Evolutionary conservation across 2,113 vertebrate species (phyloP).

Genomic region (Hiodon alosoides): DNA sequence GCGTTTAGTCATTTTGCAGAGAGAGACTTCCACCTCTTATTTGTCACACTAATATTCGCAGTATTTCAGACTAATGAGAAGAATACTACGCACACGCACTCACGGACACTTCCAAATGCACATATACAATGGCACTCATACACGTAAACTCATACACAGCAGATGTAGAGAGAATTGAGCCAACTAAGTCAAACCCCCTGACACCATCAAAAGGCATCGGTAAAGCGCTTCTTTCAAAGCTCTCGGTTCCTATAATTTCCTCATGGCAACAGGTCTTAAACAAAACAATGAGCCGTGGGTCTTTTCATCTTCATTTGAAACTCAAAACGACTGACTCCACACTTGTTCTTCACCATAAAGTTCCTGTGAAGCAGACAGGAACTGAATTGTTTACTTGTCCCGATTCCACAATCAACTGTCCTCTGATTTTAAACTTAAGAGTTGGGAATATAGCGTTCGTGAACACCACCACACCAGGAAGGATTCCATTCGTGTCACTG

Average conservation of each 20-base stretch:
- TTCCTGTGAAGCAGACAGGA: too few relatives aligned
- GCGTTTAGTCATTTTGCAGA: too few relatives aligned
- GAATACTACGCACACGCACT: conserved; percentile 22
- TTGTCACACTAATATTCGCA: not conserved
- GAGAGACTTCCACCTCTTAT: too few relatives aligned
- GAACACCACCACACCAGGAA: too few relatives aligned
- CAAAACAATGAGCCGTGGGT: not conserved
- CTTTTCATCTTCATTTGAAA: not conserved
- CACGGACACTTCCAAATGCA: conserved; percentile 37
- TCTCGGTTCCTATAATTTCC: conserved; percentile 18
- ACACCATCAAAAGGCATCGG: not conserved
- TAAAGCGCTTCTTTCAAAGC: not conserved
- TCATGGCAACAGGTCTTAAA: conserved; percentile 24
- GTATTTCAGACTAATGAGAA: not conserved
- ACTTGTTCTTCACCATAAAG: too few relatives aligned
- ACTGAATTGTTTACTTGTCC: too few relatives aligned
- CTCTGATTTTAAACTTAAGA: too few relatives aligned
- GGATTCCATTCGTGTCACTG: too few relatives aligned
- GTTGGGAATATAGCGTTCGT: too few relatives aligned
- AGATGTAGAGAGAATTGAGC: not conserved
- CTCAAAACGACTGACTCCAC: too few relatives aligned
- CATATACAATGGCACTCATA: not conserved
- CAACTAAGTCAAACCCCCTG: not conserved
- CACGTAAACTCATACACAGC: not conserved
- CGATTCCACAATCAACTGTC: too few relatives aligned